Base-by-base conservation (phyloP, 1,140 invertebrate species). In the Phymastichus coffea region DNA sequence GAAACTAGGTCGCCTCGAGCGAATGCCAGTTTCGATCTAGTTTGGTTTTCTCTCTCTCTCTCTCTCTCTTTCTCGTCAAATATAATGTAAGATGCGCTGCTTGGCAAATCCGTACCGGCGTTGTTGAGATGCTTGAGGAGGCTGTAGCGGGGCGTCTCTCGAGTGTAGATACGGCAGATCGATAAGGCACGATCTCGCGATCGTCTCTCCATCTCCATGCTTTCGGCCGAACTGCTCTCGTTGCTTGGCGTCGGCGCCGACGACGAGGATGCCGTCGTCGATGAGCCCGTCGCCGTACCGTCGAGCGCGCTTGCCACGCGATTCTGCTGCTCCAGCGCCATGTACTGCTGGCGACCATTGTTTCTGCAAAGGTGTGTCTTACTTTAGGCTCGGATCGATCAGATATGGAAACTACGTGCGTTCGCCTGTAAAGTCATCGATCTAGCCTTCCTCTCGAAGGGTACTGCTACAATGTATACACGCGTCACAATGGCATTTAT, bases 81-180 rank as follows among this genome's bases (percentile, higher is more conserved):
- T n/a, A n/a, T n/a, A n/a, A n/a, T n/a, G n/a, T n/a, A n/a, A n/a
- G n/a, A n/a, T n/a, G n/a, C n/a, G n/a, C n/a, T n/a, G n/a, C n/a
- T n/a, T n/a, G n/a, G n/a, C n/a, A 33, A 40, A 40, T 55, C 47
- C 72, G 68, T 76, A 85, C 84, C 92, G 60, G 94, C 90, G 63
- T 89, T 86, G 68, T 87, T 85, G 52, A 94, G 81, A 67, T 91
- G 88, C 41, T 88, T 85, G 54, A 89, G 82, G 54, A 93, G 81
- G 63, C 85, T 84, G 73, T 93, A 94, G 63, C 92, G 81, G 3
- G 85, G 82, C 23, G 81, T 81, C 61, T 81, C 80, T 66, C 83
- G 79, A 60, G 89, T 80, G 79, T 88, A 89, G 63, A 85, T 82
- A 62, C 85, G 83, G 61, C 86, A 89, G 44, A 84, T 83, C 53